phyloP scores from a whole-genome alignment of 2,113 vertebrate genomes.

The Erpornis zantholeuca region DNA sequence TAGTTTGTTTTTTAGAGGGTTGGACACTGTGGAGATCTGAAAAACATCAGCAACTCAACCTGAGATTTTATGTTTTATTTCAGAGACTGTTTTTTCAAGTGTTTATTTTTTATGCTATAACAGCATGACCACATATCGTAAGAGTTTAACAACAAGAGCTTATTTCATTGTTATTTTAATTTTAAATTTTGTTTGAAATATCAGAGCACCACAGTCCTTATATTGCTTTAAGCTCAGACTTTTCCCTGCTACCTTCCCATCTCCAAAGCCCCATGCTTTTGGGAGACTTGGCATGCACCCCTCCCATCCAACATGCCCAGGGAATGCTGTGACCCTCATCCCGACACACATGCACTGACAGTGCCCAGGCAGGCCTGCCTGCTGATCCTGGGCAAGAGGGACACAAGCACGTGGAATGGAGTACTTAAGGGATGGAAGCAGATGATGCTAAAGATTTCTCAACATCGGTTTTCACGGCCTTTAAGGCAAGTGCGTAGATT shows the following conservation, averaged over 20 bases:
- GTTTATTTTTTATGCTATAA: background rate
- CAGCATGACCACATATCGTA: background rate
- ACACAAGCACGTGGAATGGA: background rate
- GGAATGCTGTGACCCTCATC: background rate
- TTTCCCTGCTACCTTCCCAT: background rate
- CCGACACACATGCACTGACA: background rate
- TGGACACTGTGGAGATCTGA: constrained; percentile 1
- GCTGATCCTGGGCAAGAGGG: background rate
- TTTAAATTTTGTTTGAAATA: background rate
- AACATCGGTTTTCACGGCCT: background rate
- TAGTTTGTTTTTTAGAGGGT: background rate
- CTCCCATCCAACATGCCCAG: background rate
- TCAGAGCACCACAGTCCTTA: background rate
- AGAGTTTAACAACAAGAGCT: background rate
- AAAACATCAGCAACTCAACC: background rate
- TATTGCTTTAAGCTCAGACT: background rate
- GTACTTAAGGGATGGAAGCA: background rate
- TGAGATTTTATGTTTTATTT: background rate
- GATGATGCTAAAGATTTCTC: background rate
- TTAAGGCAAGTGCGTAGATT: background rate
- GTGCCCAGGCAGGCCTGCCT: background rate
- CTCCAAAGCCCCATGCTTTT: background rate
- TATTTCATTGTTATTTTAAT: background rate
- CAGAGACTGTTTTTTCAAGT: background rate
- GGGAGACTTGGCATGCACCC: background rate